Evolutionary conservation across 2,113 vertebrate species (phyloP), one percentile per base, ranked within the genome.

Genomic region (Phrynosoma platyrhinos): DNA sequence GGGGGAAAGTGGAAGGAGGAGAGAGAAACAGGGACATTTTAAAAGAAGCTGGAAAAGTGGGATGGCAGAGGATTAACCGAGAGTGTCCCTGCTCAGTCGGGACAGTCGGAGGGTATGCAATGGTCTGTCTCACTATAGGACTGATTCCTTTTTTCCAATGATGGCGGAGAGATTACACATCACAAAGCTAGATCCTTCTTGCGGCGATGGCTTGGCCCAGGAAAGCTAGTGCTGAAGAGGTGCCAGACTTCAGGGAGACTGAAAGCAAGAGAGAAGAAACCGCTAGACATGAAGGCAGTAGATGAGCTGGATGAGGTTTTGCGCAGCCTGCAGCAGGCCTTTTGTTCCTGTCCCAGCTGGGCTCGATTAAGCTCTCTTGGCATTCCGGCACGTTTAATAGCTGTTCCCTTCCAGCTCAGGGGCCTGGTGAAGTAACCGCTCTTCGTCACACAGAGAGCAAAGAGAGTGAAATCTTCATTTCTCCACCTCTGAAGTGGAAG

Each of bases 291-390:
- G 32, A 58, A 55, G 4, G 64, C 20, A 0, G 8, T 1, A 9
- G 88, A 47, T 9, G 82, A 84, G 68, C 83, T 66, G 76, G 77
- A 12, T 21, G 69, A 40, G 84, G 58, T 69, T 89, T 18, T 66
- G 40, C n/a, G 2, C 62, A n/a, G 55, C 55, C 88, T 55, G 23
- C 1, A 80, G 55, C 1, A 80, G 55, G 69, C 83, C 88, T 40
- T 62, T 85, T 68, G 88, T 76, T 81, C 83, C 42, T 68, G 72
- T 55, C 88, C 88, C 88, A 85, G 88, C 88, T 89, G 88, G 88
- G 83, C 78, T 55, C 75, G 88, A 89, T 89, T 89, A 89, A 82
- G 83, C 62, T 85, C 42, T 76, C 32, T 66, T 81, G 83, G 83
- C 88, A 85, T 89, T 85, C 88, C 83, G 62, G 58, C 88, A 89